phyloP scores from a whole-genome alignment of 2,113 vertebrate species.

The Coturnix japonica region DNA sequence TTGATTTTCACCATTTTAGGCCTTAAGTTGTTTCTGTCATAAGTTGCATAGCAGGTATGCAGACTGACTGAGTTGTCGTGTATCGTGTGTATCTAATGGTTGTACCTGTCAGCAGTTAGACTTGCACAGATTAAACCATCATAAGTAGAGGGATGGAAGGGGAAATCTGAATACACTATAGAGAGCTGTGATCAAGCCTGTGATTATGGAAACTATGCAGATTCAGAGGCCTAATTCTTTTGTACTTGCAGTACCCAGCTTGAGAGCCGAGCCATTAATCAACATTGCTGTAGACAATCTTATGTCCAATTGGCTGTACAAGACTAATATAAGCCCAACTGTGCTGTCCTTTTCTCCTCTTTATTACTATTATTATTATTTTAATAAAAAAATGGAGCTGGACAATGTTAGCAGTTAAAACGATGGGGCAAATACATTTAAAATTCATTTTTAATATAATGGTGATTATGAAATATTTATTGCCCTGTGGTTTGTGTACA shows the following conservation, averaged over 20 bases:
- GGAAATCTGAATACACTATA: background rate
- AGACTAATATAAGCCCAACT: slow-evolving; percentile 2
- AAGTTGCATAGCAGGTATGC: background rate
- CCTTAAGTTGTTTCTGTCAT: background rate
- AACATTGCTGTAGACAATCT: background rate
- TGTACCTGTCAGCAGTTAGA: slow-evolving; percentile 1
- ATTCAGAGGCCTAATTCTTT: slow-evolving; percentile 42
- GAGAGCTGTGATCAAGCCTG: background rate
- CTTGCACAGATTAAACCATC: background rate
- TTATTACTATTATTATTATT: background rate
- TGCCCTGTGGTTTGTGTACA: background rate
- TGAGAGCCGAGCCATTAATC: slow-evolving; percentile 40
- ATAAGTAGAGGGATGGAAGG: background rate
- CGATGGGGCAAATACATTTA: background rate
- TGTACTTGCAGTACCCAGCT: background rate
- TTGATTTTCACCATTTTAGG: background rate
- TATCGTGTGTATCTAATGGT: background rate
- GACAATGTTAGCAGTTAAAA: background rate
- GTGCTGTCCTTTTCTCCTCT: background rate
- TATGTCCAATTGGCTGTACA: slow-evolving; percentile 36
- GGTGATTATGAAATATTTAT: slow-evolving; percentile 15
- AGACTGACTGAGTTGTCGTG: background rate
- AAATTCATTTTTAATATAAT: slow-evolving; percentile 17
- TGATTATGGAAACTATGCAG: slow-evolving; percentile 34
- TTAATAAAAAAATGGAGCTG: background rate